Evolutionary conservation across 1,140 invertebrate genomes (phyloP).

Genomic region (Drosophila varians): DNA sequence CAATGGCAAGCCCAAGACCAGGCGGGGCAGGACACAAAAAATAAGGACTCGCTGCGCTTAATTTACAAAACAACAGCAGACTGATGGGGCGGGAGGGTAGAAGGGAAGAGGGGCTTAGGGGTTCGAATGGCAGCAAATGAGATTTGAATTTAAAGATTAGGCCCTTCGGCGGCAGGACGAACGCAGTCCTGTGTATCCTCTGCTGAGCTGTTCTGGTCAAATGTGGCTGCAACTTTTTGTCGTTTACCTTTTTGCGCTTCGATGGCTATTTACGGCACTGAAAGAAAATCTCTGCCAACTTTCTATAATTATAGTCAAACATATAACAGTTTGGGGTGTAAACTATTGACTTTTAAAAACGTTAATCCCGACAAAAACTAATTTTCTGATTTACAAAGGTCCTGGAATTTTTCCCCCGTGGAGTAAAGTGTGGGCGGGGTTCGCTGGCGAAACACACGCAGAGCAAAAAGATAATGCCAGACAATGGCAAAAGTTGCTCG

Average conservation of each 20-base stretch:
- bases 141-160: conserved; percentile 83
- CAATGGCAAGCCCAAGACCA: conserved; percentile 50
- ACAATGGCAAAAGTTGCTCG: conserved; percentile 76
- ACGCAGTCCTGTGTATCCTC: conserved; percentile 21
- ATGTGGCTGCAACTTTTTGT: conserved; percentile 71
- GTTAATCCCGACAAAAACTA: too few relatives aligned
- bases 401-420: background rate
- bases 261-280: conserved; percentile 33
- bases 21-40: conserved; percentile 22
- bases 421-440: background rate
- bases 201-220: conserved; percentile 58
- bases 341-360: too few relatives aligned
- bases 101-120: conserved; percentile 1
- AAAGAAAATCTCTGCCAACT: background rate
- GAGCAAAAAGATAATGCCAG: conserved; percentile 76
- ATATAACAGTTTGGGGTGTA: too few relatives aligned
- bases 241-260: conserved; percentile 69
- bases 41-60: conserved; percentile 60
- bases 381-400: too few relatives aligned
- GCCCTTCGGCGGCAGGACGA: conserved; percentile 54
- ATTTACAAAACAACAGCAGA: conserved; percentile 62
- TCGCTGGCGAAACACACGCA: conserved; percentile 35
- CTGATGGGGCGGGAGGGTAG: background rate
- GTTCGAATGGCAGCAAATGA: conserved; percentile 57
- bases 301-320: too few relatives aligned